Base-by-base conservation (phyloP, 2,888 invertebrate genomes). In the Sympetrum striolatum region DNA sequence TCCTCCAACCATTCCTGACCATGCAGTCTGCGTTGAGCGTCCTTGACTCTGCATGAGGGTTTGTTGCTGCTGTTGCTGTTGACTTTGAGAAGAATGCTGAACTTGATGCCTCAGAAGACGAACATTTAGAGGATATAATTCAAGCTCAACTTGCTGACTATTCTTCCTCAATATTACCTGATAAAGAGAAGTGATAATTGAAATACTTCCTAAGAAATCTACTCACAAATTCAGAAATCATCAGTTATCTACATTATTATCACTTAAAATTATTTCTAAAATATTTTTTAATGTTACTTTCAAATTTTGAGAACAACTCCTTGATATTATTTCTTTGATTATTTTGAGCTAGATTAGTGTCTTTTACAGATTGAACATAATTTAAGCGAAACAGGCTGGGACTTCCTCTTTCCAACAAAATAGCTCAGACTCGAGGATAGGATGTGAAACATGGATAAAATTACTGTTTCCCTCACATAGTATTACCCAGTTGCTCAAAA, bases 71-170 rank as follows among this genome's bases (percentile, higher is more conserved):
- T 86, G 86, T n/a, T 86, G 86, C 60, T 86, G 86, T 64, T 86
- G 86, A 81, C 81, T 91, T 90, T 92, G 92, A 91, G 92, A 91
- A 90, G 90, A 91, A 31, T 86, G 93, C 93, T 48, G 93, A 92
- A 95, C 94, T 91, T 95, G 96, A 93, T 98, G 98, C 60, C 97
- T 95, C 91, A 97, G 94, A 73, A 98, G 95, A 91, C 96, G 95
- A 91, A 98, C 93, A 92, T 96, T 97, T 64, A 98, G 93, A 0
- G 98, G 98, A 93, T 98, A 98, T 60, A 98, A 93, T 93, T 98
- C 98, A 90, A 98, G 93, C 92, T 98, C 98, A 0, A 97, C 96
- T 80, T 96, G 96, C 0, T 93, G 92, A 0, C 96, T 95, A 92
- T 95, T 95, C 0, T 95, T 95, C 0, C 97, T 96, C 91, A 96